Evolutionary conservation across 2,113 vertebrate genomes (phyloP), one percentile per base, ranked within the genome.

Genomic region (Parotia lawesii): DNA sequence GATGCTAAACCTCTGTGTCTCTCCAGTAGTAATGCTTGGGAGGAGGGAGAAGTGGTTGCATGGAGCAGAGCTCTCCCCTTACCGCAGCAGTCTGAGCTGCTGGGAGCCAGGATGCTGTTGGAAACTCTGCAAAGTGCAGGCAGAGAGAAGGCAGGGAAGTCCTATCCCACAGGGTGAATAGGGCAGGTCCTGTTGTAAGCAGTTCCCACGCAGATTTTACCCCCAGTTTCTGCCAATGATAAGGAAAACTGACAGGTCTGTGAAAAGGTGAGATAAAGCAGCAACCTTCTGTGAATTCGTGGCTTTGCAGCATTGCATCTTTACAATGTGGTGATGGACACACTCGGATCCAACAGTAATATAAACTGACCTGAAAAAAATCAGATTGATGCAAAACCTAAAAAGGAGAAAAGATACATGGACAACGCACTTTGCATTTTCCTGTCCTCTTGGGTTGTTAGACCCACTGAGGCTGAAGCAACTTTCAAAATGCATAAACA

Each of bases 351-450:
- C 62, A 93, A 28, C 28, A 37, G 21, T 14, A 70, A 62, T 33
- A 24, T 15, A 53, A 93, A 92, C 9, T 45, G 51, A 84, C 8
- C 5, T 58, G 64, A 60, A 66, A 79, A 40, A 64, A n/a, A 2
- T 17, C 35, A 64, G 19, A 86, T 20, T 22, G 24, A 80, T 51
- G 29, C 50, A 58, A 85, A 62, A 61, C 18, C n/a, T 53, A 33
- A 61, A 92, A 90, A 70, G 27, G 38, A 84, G 12, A 47, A 91
- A 71, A 64, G 18, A 33, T 47, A 38, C 3, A 62, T 67, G 15
- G 71, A 61, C 22, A 48, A 58, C 0, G 0, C 24, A 45, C 21
- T 86, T 87, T 0, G 0, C 15, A 2, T 95, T 78, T 67, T 38
- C 56, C 57, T 61, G 18, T 61, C 33, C 15, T 82, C 47, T 61